Percentiles rank a stretch among this genome's conserved stretches.
Conservation (phyloP, 2,113 vertebrate species). For the Muntiacus reevesi region DNA sequence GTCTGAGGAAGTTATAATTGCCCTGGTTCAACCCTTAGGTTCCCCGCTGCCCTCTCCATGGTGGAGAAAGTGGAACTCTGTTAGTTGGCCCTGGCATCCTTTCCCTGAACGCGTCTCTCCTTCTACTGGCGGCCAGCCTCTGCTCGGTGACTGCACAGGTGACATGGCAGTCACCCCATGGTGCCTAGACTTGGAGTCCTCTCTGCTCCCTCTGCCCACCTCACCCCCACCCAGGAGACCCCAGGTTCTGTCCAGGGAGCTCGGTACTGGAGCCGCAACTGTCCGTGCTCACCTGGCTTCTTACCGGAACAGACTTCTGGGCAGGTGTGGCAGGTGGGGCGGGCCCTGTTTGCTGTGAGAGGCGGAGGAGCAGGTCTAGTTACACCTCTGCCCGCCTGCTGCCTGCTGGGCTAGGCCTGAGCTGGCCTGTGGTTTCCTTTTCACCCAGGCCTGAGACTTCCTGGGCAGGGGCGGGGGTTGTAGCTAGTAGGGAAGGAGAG, state of each 20-base stretch:
- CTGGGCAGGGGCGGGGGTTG: neutral
- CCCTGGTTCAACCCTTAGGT: neutral
- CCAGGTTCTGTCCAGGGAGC: neutral
- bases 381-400: neutral
- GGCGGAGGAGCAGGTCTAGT: neutral
- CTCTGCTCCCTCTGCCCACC: neutral
- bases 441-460: neutral
- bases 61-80: neutral
- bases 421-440: neutral
- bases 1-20: neutral
- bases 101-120: neutral
- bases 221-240: neutral
- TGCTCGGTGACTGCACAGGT: neutral
- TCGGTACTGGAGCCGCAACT: neutral
- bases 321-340: conserved; percentile 48
- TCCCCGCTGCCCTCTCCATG: too few species aligned
- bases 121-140: neutral
- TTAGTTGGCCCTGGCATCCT: neutral
- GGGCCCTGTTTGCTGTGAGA: neutral
- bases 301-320: neutral
- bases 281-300: neutral
- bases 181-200: neutral
- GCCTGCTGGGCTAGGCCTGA: neutral
- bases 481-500: neutral
- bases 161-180: neutral